Evolutionary conservation across 2,888 invertebrate species (phyloP).

Genomic region (Aphodius granarius): DNA sequence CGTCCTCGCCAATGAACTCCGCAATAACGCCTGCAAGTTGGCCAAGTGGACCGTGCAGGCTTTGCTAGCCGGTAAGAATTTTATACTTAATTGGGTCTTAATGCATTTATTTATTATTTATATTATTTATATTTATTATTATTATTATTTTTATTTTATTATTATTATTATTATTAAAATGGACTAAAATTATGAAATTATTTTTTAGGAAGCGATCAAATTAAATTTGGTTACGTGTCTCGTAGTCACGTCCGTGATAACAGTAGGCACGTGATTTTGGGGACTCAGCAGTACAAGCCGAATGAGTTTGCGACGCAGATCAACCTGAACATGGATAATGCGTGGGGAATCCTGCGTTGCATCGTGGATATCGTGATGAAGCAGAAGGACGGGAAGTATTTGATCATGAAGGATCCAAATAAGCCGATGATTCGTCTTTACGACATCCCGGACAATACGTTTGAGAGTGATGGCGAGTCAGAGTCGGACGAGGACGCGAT

Average conservation of each 20-base stretch:
- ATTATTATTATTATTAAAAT: constrained; percentile 61
- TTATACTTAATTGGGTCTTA: no score
- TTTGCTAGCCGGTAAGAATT: constrained; percentile 58
- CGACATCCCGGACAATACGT: constrained; percentile 97
- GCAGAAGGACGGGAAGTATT: constrained; percentile 93
- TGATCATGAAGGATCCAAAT: constrained; percentile 99
- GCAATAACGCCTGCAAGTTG: constrained; percentile 99
- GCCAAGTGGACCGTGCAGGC: constrained; percentile 99
- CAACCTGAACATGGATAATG: constrained; percentile 98
- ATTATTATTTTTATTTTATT: background rate
- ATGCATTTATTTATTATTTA: no score
- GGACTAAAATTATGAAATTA: constrained; percentile 95
- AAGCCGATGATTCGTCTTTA: constrained; percentile 97
- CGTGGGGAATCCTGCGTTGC: constrained; percentile 97
- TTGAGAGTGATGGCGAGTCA: constrained; percentile 96
- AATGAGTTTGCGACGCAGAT: constrained; percentile 98
- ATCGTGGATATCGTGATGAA: constrained; percentile 97
- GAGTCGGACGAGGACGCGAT: constrained; percentile 74
- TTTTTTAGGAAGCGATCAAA: constrained; percentile 89
- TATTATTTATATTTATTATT: no score
- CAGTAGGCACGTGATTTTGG: constrained; percentile 93
- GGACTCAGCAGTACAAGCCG: constrained; percentile 97
- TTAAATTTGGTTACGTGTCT: constrained; percentile 99
- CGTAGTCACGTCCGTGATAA: constrained; percentile 91
- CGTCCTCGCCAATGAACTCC: constrained; percentile 95